These are phyloP conservation scores for Drosophila tristis DNA, from an alignment of 1,140 invertebrate species.

Conservation along the genomic window DNA sequence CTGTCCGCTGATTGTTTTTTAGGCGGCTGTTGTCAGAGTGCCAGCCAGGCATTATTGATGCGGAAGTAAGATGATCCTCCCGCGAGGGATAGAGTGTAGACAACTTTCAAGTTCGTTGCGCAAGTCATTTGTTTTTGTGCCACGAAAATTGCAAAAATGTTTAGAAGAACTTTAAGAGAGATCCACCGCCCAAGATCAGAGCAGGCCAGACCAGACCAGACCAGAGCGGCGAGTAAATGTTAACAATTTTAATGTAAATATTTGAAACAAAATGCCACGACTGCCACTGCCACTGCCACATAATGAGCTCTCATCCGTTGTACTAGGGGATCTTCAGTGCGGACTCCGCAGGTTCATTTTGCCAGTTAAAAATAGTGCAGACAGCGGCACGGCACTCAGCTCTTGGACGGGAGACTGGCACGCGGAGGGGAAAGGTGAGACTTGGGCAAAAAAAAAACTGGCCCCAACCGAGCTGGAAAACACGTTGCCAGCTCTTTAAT, in stretches of 20 bases:
- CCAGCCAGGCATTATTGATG: constrained; percentile 6
- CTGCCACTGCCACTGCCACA: constrained; percentile 16
- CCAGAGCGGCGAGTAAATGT: constrained; percentile 25
- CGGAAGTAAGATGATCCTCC: constrained; percentile 6
- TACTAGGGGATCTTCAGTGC: constrained; percentile 8
- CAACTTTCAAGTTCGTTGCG: constrained; percentile 8
- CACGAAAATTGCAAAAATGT: constrained; percentile 30
- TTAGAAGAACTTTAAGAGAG: constrained; percentile 17
- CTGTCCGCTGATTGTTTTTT: constrained; percentile 64
- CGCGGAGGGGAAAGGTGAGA: no score
- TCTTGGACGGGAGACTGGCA: background rate
- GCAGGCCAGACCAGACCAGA: background rate
- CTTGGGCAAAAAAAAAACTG: constrained; percentile 28
- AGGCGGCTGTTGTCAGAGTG: constrained; percentile 40
- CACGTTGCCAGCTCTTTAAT: constrained; percentile 77
- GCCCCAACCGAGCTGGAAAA: constrained; percentile 64
- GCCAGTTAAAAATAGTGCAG: constrained; percentile 76
- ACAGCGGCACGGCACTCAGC: constrained; percentile 17
- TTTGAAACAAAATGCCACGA: constrained; percentile 62
- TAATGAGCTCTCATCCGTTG: constrained; percentile 60
- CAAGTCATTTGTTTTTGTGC: constrained; percentile 42
- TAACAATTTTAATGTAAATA: constrained; percentile 79
- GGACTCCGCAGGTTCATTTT: constrained; percentile 26
- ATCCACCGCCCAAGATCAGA: constrained; percentile 25
- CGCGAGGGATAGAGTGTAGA: background rate